Evolutionary conservation across 2,888 invertebrate genomes (phyloP).

Genomic region (Synergus japonicus): DNA sequence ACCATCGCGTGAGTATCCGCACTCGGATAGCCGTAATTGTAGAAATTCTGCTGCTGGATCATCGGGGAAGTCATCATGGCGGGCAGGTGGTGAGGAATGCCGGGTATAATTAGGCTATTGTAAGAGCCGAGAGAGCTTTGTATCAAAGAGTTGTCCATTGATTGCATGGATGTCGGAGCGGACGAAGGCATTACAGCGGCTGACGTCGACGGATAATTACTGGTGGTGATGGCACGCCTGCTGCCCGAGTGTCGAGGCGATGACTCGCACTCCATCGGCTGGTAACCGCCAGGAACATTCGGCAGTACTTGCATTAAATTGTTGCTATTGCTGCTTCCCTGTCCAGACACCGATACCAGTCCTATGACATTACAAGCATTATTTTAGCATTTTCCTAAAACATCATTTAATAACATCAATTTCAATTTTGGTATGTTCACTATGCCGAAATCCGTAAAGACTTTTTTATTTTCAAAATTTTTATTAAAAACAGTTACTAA

Average conservation of each 20-base stretch:
- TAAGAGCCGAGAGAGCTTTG: conserved; percentile 78
- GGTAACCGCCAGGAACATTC: conserved; percentile 72
- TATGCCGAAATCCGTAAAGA: not conserved
- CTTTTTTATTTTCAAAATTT: not conserved
- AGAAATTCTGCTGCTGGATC: conserved; percentile 66
- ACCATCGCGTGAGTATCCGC: conserved; percentile 72
- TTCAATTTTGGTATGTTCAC: not conserved
- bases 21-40: conserved; percentile 73
- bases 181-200: conserved; percentile 65
- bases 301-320: conserved; percentile 75
- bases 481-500: not conserved
- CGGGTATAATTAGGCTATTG: conserved; percentile 77
- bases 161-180: conserved; percentile 72
- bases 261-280: conserved; percentile 90
- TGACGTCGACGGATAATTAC: conserved; percentile 66
- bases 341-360: conserved; percentile 77
- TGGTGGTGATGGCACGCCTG: conserved; percentile 66
- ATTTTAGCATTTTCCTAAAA: not conserved
- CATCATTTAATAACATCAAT: not conserved
- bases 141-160: conserved; percentile 75
- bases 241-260: conserved; percentile 78
- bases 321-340: conserved; percentile 63
- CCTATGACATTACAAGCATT: conserved; percentile 66
- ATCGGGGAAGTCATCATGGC: conserved; percentile 66
- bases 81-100: conserved; percentile 76